Evolutionary conservation across 2,797 vertebrate species (phyloP), one percentile per base, ranked within the genome.

Genomic region (Hydrophis major): DNA sequence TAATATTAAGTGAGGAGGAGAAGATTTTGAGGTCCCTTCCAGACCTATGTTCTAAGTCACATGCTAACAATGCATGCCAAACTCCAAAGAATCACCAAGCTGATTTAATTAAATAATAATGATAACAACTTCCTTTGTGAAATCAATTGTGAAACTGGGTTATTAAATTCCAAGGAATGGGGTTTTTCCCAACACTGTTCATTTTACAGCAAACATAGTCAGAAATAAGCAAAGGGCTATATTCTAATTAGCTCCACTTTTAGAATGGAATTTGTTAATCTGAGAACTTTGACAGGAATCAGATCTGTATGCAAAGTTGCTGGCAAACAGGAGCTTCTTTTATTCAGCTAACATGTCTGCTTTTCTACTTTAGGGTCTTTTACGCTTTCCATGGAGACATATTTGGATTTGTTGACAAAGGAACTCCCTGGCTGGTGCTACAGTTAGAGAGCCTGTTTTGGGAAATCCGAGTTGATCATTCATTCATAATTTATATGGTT

Each of bases 51-150:
- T n/a, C 28, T 66, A 66, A 56, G 61, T 61, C 92, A 90, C 92
- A 74, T 55, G 74, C 50, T 10, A 83, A 55, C 66, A 55, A 10
- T 27, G 28, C 74, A 18, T 10, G 1, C 14, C 59, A 42, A 88
- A 90, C 69, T 74, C 66, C 47, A 74, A 63, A 59, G 90, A 22
- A 47, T 89, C 57, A 47, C 53, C 32, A 16, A 83, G 59, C 59
- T 53, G 61, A 90, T 90, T 93, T 88, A 93, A 93, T 55, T 88
- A 42, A 91, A 93, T 87, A 63, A 63, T 28, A 63, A 63, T 28
- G 25, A 60, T 25, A 93, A 78, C 42, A 61, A 88, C 28, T 57
- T 91, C 66, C 42, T 6, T 88, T 42, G 14, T 83, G n/a, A 88
- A 78, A 60, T 78, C 12, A 12, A 13, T 92, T 89, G 47, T 55